Percentiles rank a stretch among this genome's conserved stretches.
phyloP scores from a whole-genome alignment of 2,113 vertebrate species.

The Gobius niger region DNA sequence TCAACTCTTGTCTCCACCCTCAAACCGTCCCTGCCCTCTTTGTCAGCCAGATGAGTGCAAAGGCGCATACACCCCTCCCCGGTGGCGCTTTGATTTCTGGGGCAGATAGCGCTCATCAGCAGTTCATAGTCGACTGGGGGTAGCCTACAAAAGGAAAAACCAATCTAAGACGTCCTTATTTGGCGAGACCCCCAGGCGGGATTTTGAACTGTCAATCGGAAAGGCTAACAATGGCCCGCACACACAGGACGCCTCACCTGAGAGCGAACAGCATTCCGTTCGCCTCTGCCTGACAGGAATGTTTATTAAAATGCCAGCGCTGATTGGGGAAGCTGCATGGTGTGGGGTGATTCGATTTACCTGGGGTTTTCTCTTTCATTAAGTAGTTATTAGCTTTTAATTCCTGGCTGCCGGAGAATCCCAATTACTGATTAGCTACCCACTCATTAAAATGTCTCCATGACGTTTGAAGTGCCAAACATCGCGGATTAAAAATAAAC shows the following conservation, averaged over 20 bases:
- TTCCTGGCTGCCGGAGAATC: constrained; percentile 11
- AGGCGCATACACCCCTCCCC: constrained; percentile 26
- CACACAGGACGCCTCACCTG: constrained; percentile 16
- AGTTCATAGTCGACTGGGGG: constrained; percentile 17
- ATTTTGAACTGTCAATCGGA: constrained; percentile 34
- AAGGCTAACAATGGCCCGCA: background rate
- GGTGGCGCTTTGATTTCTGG: constrained; percentile 37
- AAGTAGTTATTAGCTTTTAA: constrained; percentile 33
- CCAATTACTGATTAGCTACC: constrained; percentile 35
- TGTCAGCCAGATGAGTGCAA: constrained; percentile 32
- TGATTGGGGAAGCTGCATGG: constrained; percentile 8
- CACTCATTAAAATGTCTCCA: constrained; percentile 29
- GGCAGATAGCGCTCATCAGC: constrained; percentile 26
- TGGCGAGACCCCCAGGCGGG: constrained; percentile 7
- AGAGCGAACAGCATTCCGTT: constrained; percentile 10
- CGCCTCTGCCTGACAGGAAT: constrained; percentile 15
- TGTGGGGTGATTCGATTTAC: constrained; percentile 27
- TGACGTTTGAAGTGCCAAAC: constrained; percentile 15
- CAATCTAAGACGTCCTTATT: constrained; percentile 31
- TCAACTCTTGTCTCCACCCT: background rate
- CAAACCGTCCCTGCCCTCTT: background rate
- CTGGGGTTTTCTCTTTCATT: constrained; percentile 16
- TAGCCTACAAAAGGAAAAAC: constrained; percentile 20
- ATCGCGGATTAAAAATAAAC: constrained; percentile 4
- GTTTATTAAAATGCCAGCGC: constrained; percentile 24